Percentiles rank a stretch among this genome's conserved stretches.
phyloP scores from a whole-genome alignment of 2,888 invertebrate species.

The Eupithecia pulchellata region DNA sequence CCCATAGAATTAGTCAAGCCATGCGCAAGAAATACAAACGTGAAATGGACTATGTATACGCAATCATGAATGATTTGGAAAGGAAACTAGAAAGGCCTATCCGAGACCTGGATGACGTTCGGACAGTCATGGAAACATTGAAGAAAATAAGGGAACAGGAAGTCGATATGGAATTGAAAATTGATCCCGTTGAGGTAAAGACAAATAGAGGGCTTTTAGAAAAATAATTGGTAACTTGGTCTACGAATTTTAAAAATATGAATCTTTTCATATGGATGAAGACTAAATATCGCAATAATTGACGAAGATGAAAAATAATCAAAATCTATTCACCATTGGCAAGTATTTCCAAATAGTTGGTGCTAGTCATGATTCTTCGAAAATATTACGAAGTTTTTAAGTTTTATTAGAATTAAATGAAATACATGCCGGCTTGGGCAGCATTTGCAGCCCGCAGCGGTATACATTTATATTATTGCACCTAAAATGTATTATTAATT shows the following conservation, averaged over 20 bases:
- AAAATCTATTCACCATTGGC: too few species aligned
- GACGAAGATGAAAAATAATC: too few species aligned
- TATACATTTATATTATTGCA: too few species aligned
- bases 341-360: too few species aligned
- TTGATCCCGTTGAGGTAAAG: slow-evolving; percentile 95
- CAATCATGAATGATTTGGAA: slow-evolving; percentile 96
- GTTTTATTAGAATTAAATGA: too few species aligned
- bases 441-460: too few species aligned
- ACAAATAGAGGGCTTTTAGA: background rate
- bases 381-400: too few species aligned
- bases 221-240: too few species aligned
- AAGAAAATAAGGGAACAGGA: slow-evolving; percentile 97
- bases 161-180: slow-evolving; percentile 97
- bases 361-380: too few species aligned
- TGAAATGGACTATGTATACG: slow-evolving; percentile 97
- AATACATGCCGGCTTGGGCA: too few species aligned
- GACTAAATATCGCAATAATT: background rate
- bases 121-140: slow-evolving; percentile 96
- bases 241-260: background rate
- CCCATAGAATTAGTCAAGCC: slow-evolving; percentile 92
- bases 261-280: background rate
- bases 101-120: slow-evolving; percentile 96
- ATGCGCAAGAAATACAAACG: slow-evolving; percentile 95
- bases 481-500: too few species aligned
- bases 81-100: slow-evolving; percentile 95